Evolutionary conservation across 2,113 vertebrate genomes (phyloP), one percentile per base, ranked within the genome.

Genomic region (Loxodonta africana): DNA sequence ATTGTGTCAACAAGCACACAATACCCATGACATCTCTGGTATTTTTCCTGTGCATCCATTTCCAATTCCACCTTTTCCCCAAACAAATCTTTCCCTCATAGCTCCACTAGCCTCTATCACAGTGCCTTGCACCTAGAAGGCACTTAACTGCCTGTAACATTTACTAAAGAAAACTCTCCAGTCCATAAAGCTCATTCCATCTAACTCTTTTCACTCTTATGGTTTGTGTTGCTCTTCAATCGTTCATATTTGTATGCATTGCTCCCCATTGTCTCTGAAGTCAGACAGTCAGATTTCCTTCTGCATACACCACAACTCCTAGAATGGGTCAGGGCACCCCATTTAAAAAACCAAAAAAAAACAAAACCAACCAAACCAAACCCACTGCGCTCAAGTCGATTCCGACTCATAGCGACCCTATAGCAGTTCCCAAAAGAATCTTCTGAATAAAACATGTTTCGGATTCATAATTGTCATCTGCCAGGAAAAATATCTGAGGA

Each of bases 1-100:
- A 88, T 26, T 74, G 76, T 80, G 30, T 46, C n/a, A 85, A 83
- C 91, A 90, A 91, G 85, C 63, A 91, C 74, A 83, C 17, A 90
- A 46, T 48, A 78, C 26, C 10, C 15, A 62, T 41, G 9, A 46
- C n/a, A 88, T 25, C 53, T 57, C 51, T 83, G 77, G 6, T 11
- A 62, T 73, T 85, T 84, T 82, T 62, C 30, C 21, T 57, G 14
- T 53, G 17, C 65, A 53, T 48, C 12, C 67, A 94, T 84, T 83
- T 94, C 88, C 77, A 90, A 85, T 62, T 76, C 33, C 18, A 86
- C 62, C 48, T 89, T 93, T 91, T 74, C 63, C 62, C 67, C 71
- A 74, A 88, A 94, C 25, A 41, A 88, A 94, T 20, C 41, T 15
- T 89, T 62, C 67, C 25, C 11, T 95, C 44, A 0, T 74, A 83